Evolutionary conservation across 2,888 invertebrate species (phyloP).

Genomic region (Drosophila greeni): DNA sequence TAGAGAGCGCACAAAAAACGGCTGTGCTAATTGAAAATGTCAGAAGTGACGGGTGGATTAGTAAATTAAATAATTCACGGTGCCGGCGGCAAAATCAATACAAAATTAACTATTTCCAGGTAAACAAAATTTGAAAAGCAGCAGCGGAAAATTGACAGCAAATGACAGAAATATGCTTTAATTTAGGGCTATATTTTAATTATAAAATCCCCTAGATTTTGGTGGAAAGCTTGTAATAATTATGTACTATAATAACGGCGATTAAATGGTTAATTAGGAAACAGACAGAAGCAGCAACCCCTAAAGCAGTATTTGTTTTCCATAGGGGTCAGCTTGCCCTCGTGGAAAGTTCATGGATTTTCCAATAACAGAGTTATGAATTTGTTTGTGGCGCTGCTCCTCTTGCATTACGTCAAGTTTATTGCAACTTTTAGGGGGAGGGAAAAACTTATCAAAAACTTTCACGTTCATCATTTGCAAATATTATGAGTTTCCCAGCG

Average conservation of each 20-base stretch:
- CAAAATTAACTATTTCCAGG: constrained; percentile 52
- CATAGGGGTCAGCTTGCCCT: constrained; percentile 1
- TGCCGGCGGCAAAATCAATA: constrained; percentile 51
- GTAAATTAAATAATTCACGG: constrained; percentile 53
- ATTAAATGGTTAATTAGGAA: constrained; percentile 28
- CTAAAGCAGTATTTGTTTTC: not conserved
- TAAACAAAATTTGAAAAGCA: constrained; percentile 17
- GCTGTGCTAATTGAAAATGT: constrained; percentile 62
- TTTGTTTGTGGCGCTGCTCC: constrained; percentile 24
- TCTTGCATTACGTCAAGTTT: constrained; percentile 44
- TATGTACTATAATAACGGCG: constrained; percentile 4
- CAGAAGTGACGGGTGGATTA: constrained; percentile 55
- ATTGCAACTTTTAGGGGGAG: constrained; percentile 24
- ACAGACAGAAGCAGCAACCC: not conserved
- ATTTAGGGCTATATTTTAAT: constrained; percentile 14
- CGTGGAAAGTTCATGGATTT: constrained; percentile 50
- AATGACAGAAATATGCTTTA: not conserved
- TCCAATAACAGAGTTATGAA: constrained; percentile 64
- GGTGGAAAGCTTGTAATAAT: constrained; percentile 4
- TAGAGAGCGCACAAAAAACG: not conserved
- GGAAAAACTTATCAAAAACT: constrained; percentile 67
- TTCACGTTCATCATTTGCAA: constrained; percentile 74
- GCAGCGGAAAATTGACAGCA: constrained; percentile 26
- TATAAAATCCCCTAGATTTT: not conserved
- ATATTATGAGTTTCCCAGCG: constrained; percentile 68